A percentile compares a stretch with the other conserved stretches of the same genome.
phyloP scores from a whole-genome alignment of 2,888 invertebrate species.

The Drosophila formosana region DNA sequence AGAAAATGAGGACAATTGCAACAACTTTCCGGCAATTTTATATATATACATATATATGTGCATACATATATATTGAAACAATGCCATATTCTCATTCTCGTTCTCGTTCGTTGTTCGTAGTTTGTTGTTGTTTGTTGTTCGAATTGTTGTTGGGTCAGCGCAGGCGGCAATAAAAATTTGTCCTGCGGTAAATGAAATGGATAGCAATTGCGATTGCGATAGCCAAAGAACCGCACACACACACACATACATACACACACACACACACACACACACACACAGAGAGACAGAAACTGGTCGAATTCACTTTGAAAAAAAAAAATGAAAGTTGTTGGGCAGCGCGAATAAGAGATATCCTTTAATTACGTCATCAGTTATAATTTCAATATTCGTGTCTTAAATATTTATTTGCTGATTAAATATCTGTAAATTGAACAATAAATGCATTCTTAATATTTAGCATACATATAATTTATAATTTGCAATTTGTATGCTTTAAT shows the following conservation, averaged over 20 bases:
- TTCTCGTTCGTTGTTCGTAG: slow-evolving; percentile 15
- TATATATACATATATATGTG: not conserved
- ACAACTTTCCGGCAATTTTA: slow-evolving; percentile 78
- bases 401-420: too few species aligned
- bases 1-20: slow-evolving; percentile 78
- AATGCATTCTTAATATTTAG: too few species aligned
- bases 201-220: slow-evolving; percentile 76
- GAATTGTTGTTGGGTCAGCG: slow-evolving; percentile 66
- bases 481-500: too few species aligned
- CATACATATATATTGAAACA: slow-evolving; percentile 65
- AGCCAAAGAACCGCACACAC: slow-evolving; percentile 50
- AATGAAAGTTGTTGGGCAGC: not conserved
- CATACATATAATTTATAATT: too few species aligned
- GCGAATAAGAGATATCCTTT: slow-evolving; percentile 1
- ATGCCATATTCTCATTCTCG: slow-evolving; percentile 50
- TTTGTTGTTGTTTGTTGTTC: slow-evolving; percentile 23
- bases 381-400: too few species aligned
- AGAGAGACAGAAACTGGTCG: slow-evolving; percentile 21
- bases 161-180: slow-evolving; percentile 73
- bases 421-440: too few species aligned
- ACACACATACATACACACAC: slow-evolving; percentile 17
- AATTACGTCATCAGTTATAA: not conserved
- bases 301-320: slow-evolving; percentile 33
- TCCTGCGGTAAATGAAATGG: slow-evolving; percentile 80
- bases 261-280: slow-evolving; percentile 26